phyloP scores from a whole-genome alignment of 2,797 vertebrate species.

The Trematomus bernacchii region DNA sequence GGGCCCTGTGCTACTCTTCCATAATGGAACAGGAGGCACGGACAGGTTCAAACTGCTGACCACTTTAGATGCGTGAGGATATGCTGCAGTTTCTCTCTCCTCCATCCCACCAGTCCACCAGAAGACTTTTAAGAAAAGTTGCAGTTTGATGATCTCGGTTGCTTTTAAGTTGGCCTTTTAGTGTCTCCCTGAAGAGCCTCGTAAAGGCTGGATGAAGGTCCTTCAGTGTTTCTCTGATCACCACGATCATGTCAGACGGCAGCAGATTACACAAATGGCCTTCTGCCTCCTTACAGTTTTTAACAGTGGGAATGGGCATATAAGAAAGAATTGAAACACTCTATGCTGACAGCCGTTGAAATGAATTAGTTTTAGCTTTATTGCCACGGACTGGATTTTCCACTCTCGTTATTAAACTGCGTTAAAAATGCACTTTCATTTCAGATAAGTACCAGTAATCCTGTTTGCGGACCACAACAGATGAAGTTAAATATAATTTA shows the following conservation, averaged over 20 bases:
- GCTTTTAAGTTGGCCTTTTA: slow-evolving; percentile 75
- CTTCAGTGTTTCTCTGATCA: slow-evolving; percentile 75
- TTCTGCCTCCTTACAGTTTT: slow-evolving; percentile 72
- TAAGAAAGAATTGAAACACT: slow-evolving; percentile 74
- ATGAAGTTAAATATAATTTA: slow-evolving; percentile 89
- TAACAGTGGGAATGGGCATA: slow-evolving; percentile 63
- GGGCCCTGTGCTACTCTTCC: slow-evolving; percentile 83
- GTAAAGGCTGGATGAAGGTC: slow-evolving; percentile 72
- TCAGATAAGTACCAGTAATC: slow-evolving; percentile 89
- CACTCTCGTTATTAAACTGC: slow-evolving; percentile 87
- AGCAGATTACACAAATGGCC: slow-evolving; percentile 78
- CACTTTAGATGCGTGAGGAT: slow-evolving; percentile 80
- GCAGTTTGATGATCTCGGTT: slow-evolving; percentile 78
- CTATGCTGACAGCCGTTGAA: slow-evolving; percentile 79
- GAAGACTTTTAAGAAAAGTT: slow-evolving; percentile 78
- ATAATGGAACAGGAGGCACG: slow-evolving; percentile 88
- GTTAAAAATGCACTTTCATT: slow-evolving; percentile 90
- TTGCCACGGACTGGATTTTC: slow-evolving; percentile 87
- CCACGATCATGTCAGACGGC: slow-evolving; percentile 68
- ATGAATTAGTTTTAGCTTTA: slow-evolving; percentile 89
- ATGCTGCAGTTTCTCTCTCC: slow-evolving; percentile 61
- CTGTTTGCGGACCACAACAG: slow-evolving; percentile 85
- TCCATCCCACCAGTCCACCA: slow-evolving; percentile 48
- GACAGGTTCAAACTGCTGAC: slow-evolving; percentile 86
- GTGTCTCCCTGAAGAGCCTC: slow-evolving; percentile 75